Percentiles rank a stretch among this genome's conserved stretches.
Conservation (phyloP, 2,888 invertebrate genomes). For the Siphlonurus alternatus region DNA sequence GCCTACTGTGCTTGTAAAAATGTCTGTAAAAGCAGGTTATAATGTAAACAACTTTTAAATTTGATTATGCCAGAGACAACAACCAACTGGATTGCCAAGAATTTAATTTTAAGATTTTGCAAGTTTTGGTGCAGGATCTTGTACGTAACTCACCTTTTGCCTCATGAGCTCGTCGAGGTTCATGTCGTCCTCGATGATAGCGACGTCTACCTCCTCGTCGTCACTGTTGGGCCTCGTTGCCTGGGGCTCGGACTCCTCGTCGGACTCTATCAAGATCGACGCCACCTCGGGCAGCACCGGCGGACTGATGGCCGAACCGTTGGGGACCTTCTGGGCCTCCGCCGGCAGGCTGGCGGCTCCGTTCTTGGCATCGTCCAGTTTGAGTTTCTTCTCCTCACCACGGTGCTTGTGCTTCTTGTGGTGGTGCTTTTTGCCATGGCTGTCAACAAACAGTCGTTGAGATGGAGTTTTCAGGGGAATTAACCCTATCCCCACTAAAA, state of each 20-base stretch:
- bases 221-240: constrained; percentile 24
- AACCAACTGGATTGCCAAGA: no score
- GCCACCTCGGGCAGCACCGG: background rate
- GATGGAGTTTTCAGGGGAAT: no score
- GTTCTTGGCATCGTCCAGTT: background rate
- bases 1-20: no score
- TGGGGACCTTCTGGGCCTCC: background rate
- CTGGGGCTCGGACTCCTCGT: background rate
- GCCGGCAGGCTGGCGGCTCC: background rate
- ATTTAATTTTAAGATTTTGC: no score
- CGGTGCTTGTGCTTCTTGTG: background rate
- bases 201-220: constrained; percentile 33
- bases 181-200: constrained; percentile 66
- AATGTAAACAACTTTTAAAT: no score
- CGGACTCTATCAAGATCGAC: background rate
- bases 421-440: background rate
- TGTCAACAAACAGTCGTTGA: background rate
- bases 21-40: no score
- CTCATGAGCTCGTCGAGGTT: constrained; percentile 80
- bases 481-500: no score
- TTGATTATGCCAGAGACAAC: no score
- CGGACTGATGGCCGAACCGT: background rate
- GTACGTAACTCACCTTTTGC: constrained; percentile 63
- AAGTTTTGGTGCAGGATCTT: no score
- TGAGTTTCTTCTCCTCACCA: background rate